Evolutionary conservation across 1,140 invertebrate genomes (phyloP), one percentile per base, ranked within the genome.

Genomic region (Drosophila ambigua): DNA sequence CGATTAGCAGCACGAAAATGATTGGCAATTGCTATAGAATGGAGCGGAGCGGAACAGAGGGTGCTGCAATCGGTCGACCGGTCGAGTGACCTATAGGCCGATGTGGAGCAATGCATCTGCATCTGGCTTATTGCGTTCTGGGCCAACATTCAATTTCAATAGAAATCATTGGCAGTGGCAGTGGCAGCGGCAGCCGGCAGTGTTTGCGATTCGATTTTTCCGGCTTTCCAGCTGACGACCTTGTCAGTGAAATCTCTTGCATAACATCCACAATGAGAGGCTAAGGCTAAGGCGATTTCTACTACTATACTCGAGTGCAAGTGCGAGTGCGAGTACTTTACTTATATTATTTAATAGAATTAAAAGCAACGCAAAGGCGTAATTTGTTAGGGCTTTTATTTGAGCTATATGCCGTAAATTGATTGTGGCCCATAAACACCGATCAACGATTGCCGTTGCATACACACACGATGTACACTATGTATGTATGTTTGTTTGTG

Each of bases 131-230:
- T 54, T 77, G 74, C 67, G 74, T 78, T 77, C 67, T 78, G 68
- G 68, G 68, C 68, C 60, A 66, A 61, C 55, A 66, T 78, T 77
- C 48, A 54, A 60, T 77, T 78, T 77, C 48, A 54, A 60, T 77
- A 71, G 64, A 58, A 23, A 7, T n/a, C 28, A 31, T 50, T 24
- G 5, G 20, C 16, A 4, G 6, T 2, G 39, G 35, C 45, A 46
- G 43, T 39, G 53, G 65, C 41, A 31, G 28, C 2, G 26, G 20
- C 20, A 26, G 26, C 4, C 5, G 26, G 26, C 20, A 24, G 23
- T 7, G n/a, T 15, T 51, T 39, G n/a, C 31, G 9, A 66, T 28
- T 46, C 46, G 8, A 54, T 54, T 68, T 68, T 67, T 67, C 63
- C 50, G 63, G 63, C 15, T 55, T 55, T 64, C 64, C 64, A 57